These are phyloP conservation scores for Apamea sordens DNA, from an alignment of 2,888 invertebrate species.

Conservation along the genomic window DNA sequence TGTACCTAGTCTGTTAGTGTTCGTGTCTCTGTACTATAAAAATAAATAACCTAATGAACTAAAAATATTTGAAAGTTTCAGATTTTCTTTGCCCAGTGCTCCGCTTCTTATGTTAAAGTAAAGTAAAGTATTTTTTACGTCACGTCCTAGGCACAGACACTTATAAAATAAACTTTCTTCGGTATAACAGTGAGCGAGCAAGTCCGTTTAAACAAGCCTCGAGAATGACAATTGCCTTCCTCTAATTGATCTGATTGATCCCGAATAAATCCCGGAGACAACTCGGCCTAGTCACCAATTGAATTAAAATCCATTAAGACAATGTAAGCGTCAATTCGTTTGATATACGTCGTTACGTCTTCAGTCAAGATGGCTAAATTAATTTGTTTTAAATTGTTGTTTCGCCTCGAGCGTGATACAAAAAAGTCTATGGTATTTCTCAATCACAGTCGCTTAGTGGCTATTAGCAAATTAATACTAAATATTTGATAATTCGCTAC, in stretches of 20 bases:
- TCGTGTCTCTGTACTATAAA: not conserved
- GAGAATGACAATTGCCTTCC: constrained; percentile 40
- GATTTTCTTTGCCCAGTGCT: not conserved
- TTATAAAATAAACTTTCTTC: not conserved
- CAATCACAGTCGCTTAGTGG: constrained; percentile 56
- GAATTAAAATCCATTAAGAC: constrained; percentile 69
- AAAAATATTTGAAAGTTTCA: not conserved
- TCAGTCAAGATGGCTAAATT: constrained; percentile 57
- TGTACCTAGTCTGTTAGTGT: not conserved
- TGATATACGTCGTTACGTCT: constrained; percentile 57
- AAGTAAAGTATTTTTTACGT: not conserved
- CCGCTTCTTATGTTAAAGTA: not conserved
- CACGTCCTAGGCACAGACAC: not conserved
- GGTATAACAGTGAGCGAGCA: not conserved
- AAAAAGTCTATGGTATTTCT: constrained; percentile 57
- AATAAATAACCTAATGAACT: not conserved
- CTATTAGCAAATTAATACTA: constrained; percentile 63
- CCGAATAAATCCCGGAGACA: constrained; percentile 75
- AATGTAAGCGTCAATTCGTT: constrained; percentile 53
- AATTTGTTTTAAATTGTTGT: constrained; percentile 61
- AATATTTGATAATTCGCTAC: constrained; percentile 59
- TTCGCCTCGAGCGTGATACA: constrained; percentile 58
- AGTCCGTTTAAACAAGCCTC: constrained; percentile 12
- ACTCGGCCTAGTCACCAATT: constrained; percentile 63
- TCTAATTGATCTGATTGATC: constrained; percentile 76